Conservation (phyloP, 2,113 vertebrate genomes). For the Syngnathus floridae region DNA sequence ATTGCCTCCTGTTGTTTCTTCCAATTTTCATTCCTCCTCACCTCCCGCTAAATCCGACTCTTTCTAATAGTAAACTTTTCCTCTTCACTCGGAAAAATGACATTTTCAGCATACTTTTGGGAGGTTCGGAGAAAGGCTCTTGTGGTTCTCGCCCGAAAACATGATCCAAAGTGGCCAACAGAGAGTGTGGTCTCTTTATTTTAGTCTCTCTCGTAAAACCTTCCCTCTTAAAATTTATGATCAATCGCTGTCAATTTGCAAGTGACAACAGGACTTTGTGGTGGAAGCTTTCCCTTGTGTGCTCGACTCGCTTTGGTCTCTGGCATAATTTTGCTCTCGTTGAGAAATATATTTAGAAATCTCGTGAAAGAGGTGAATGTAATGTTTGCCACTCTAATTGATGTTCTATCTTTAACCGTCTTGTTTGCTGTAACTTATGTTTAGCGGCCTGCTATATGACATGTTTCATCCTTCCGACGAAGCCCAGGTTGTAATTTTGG, state of each 20-base stretch:
- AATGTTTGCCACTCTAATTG: slow-evolving; percentile 52
- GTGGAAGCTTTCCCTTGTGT: slow-evolving; percentile 14
- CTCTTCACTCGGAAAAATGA: slow-evolving; percentile 66
- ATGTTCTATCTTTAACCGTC: slow-evolving; percentile 54
- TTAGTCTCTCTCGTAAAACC: slow-evolving; percentile 50
- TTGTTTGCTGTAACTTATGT: slow-evolving; percentile 50
- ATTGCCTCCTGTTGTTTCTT: slow-evolving; percentile 61
- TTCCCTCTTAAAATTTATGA: slow-evolving; percentile 47
- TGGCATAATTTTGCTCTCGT: slow-evolving; percentile 22
- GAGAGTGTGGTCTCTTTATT: slow-evolving; percentile 51
- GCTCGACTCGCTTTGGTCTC: slow-evolving; percentile 21
- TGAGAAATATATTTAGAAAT: slow-evolving; percentile 22
- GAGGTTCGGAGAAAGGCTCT: slow-evolving; percentile 34
- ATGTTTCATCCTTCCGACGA: slow-evolving; percentile 43
- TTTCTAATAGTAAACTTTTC: slow-evolving; percentile 69
- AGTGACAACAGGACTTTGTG: slow-evolving; percentile 31
- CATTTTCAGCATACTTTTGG: slow-evolving; percentile 68
- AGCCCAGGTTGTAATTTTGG: slow-evolving; percentile 55
- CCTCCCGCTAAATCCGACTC: slow-evolving; percentile 61
- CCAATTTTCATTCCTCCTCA: slow-evolving; percentile 34
- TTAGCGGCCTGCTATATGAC: slow-evolving; percentile 57
- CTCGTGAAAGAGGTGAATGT: slow-evolving; percentile 19
- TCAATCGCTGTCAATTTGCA: slow-evolving; percentile 33
- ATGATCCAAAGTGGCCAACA: slow-evolving; percentile 61
- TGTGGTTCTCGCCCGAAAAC: slow-evolving; percentile 64